Conservation (phyloP, 2,797 vertebrate species). For the Ispidina lecontei region DNA sequence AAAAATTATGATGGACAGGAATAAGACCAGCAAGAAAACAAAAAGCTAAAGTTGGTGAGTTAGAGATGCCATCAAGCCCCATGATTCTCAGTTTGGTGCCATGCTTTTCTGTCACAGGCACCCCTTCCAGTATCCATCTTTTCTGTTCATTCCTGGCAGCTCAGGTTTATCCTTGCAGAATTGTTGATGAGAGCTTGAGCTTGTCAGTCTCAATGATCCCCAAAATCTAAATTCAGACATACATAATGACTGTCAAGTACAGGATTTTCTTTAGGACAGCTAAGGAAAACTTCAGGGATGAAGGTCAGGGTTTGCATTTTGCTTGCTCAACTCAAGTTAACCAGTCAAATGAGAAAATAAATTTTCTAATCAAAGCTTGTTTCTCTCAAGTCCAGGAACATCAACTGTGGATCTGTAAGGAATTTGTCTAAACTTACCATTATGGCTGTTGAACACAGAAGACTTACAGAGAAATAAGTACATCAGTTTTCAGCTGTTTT, state of each 20-base stretch:
- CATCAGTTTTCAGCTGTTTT: slow-evolving; percentile 7
- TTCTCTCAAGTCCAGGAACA: neutral
- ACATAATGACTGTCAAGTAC: neutral
- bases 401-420: neutral
- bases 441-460: neutral
- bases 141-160: neutral
- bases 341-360: neutral
- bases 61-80: neutral
- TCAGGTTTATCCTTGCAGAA: neutral
- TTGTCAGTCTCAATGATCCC: neutral
- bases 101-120: neutral
- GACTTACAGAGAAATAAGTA: neutral
- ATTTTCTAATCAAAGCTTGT: neutral
- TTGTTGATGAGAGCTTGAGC: neutral
- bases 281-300: neutral
- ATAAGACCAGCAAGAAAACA: neutral
- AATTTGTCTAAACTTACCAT: slow-evolving; percentile 5
- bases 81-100: neutral
- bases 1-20: neutral
- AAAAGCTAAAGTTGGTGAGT: neutral
- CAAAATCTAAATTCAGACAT: neutral
- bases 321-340: neutral
- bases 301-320: neutral
- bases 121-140: neutral
- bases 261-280: rapidly evolving